Evolutionary conservation across 2,888 invertebrate species (phyloP).

Genomic region (Notodonta dromedarius): DNA sequence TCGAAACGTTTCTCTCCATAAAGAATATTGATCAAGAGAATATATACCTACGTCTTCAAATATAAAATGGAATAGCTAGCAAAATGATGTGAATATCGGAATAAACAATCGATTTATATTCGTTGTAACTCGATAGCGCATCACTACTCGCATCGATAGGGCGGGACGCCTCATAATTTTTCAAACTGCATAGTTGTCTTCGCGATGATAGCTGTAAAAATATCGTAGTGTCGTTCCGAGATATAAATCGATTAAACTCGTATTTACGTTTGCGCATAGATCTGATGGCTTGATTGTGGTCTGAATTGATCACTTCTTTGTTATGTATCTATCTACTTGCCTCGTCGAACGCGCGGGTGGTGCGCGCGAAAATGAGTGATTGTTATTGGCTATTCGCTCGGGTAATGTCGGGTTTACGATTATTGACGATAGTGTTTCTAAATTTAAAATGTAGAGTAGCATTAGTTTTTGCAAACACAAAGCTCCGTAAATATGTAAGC

Average conservation of each 20-base stretch:
- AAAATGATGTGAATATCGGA: not conserved
- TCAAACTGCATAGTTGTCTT: slow-evolving; percentile 39
- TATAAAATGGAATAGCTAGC: not conserved
- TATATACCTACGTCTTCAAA: not conserved
- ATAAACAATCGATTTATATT: not conserved
- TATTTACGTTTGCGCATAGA: not conserved
- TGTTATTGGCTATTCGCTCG: too few relatives aligned
- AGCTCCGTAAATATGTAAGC: too few relatives aligned
- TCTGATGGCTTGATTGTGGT: not conserved
- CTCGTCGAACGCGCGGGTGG: too few relatives aligned
- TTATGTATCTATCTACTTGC: not conserved
- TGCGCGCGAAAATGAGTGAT: too few relatives aligned
- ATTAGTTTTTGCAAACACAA: too few relatives aligned
- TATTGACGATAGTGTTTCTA: too few relatives aligned
- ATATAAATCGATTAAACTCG: slow-evolving; percentile 3
- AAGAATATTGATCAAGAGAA: not conserved
- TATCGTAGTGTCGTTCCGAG: slow-evolving; percentile 18
- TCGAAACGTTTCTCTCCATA: not conserved
- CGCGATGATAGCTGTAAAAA: slow-evolving; percentile 29
- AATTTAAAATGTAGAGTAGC: too few relatives aligned
- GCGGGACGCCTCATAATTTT: slow-evolving; percentile 43
- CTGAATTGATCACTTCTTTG: not conserved
- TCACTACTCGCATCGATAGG: slow-evolving; percentile 34
- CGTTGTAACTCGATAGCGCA: slow-evolving; percentile 10
- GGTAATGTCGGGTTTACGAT: too few relatives aligned